phyloP scores from a whole-genome alignment of 2,888 invertebrate genomes.

The Andrena minutula region DNA sequence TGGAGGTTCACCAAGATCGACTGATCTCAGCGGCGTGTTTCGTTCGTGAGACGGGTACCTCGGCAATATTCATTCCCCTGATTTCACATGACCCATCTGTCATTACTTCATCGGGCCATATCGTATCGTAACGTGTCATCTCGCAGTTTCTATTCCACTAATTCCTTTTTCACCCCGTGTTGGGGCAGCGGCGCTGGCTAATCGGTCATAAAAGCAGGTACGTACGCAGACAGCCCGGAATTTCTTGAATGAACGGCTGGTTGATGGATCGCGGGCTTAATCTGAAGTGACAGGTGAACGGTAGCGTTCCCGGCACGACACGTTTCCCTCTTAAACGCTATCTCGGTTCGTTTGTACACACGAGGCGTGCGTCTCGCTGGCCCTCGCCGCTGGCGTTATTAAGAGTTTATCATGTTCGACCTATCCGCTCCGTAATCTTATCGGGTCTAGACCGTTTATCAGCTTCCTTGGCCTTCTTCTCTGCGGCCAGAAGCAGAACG shows the following conservation, averaged over 20 bases:
- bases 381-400: conserved; percentile 34
- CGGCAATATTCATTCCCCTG: not conserved
- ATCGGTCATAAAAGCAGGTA: conserved; percentile 27
- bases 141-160: not conserved
- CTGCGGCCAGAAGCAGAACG: conserved; percentile 18
- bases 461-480: conserved; percentile 55
- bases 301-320: conserved; percentile 26
- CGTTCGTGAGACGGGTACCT: not conserved
- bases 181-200: conserved; percentile 4
- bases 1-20: too few species aligned
- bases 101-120: not conserved
- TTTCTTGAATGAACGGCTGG: conserved; percentile 56
- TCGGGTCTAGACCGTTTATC: conserved; percentile 67
- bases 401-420: conserved; percentile 67
- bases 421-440: conserved; percentile 64
- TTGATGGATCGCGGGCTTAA: conserved; percentile 38
- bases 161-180: not conserved
- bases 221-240: conserved; percentile 3
- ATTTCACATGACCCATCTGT: not conserved
- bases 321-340: conserved; percentile 27
- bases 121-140: not conserved
- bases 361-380: not conserved
- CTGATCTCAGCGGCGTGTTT: too few species aligned
- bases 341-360: conserved; percentile 23
- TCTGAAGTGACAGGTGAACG: conserved; percentile 45